Evolutionary conservation across 2,113 vertebrate species (phyloP), one percentile per base, ranked within the genome.

Genomic region (Miniopterus natalensis): DNA sequence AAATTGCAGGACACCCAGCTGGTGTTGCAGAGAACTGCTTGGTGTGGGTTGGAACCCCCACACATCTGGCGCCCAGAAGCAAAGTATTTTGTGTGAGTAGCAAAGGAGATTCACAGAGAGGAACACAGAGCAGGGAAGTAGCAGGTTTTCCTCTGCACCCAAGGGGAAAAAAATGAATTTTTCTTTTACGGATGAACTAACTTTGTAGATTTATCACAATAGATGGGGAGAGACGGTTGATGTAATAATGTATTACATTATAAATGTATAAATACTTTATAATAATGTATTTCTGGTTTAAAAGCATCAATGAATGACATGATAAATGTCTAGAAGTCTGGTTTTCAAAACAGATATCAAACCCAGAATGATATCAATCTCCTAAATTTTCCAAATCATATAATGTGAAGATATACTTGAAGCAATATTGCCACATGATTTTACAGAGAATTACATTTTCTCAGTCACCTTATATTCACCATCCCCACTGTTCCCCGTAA

Each of bases 341-440:
- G 15, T 23, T 31, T 77, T 71, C 29, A 68, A 11, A 91, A 91
- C 13, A 90, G 36, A 79, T 83, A 63, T 65, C 15, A 88, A 78
- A 70, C n/a, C 1, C 93, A 25, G 21, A 88, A 78, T 15, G 11
- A 68, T 68, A 27, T 49, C 27, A 23, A 70, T 77, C 13, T 94
- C 55, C 6, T 84, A 88, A 83, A 85, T 9, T 12, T 57, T 2
- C 9, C 57, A 94, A 77, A 61, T 71, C 31, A 81, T 77, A 59
- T 90, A 90, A 81, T 93, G 13, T 65, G n/a, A 77, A 95, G 71
- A 93, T 79, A 84, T 8, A 93, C 20, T 81, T 93, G 57, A 86
- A 78, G 15, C 77, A 77, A n/a, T 77, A 66, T 29, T 63, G 25
- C 51, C 42, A 96, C 89, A 65, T 29, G 55, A 11, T 84, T 91